Conservation (phyloP, 2,113 vertebrate genomes). For the Gopherus evgoodei region DNA sequence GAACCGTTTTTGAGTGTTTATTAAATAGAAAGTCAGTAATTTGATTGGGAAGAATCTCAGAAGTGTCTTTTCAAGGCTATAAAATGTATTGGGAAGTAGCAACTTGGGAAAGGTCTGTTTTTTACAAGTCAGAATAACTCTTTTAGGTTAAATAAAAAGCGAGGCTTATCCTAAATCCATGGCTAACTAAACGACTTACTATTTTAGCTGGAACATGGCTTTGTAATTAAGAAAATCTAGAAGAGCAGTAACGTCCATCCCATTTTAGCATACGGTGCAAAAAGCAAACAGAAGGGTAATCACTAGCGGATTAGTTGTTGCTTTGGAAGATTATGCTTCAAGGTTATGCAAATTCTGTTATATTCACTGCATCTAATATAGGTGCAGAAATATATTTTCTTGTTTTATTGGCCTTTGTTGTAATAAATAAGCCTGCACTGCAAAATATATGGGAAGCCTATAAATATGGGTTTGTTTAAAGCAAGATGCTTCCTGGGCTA, state of each 20-base stretch:
- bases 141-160: background rate
- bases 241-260: background rate
- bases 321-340: constrained; percentile 53
- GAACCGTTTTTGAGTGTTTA: constrained; percentile 46
- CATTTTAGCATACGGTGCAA: constrained; percentile 17
- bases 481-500: constrained; percentile 53
- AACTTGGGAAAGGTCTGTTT: background rate
- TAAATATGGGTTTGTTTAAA: constrained; percentile 73
- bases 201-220: background rate
- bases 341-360: constrained; percentile 66
- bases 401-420: constrained; percentile 66
- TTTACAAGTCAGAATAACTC: background rate
- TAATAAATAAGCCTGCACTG: constrained; percentile 67
- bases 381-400: constrained; percentile 42
- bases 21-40: constrained; percentile 66
- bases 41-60: constrained; percentile 24
- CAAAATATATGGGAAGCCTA: constrained; percentile 52
- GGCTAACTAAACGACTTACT: constrained; percentile 21
- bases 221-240: constrained; percentile 9
- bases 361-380: constrained; percentile 19
- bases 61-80: constrained; percentile 23
- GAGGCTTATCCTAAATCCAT: background rate
- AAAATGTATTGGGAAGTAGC: constrained; percentile 30
- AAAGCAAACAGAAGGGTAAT: constrained; percentile 58
- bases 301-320: constrained; percentile 55